Conservation (phyloP, 64 coral and sea anemone genomes). For the Pocillopora verrucosa region DNA sequence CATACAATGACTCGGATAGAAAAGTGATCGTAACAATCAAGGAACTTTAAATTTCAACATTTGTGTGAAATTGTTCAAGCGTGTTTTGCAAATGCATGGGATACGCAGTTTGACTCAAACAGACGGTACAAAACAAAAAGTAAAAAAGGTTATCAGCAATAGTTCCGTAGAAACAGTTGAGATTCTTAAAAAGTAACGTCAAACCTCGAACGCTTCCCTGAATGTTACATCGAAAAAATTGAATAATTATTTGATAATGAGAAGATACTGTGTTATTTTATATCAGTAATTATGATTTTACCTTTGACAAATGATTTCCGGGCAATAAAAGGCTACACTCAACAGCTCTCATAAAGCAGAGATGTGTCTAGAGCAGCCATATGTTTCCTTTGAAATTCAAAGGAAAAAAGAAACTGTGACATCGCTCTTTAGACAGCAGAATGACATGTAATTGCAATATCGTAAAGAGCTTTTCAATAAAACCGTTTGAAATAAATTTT, state of each 20-base stretch:
- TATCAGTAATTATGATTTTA: background rate
- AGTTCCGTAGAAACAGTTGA: no score
- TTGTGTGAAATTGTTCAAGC: background rate
- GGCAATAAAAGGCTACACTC: constrained; percentile 6
- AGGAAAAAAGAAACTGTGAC: background rate
- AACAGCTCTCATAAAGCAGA: background rate
- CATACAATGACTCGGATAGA: background rate
- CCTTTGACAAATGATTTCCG: constrained; percentile 16
- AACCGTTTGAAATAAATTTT: background rate
- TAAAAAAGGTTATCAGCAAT: no score
- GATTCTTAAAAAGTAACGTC: no score
- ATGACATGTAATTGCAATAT: constrained; percentile 26
- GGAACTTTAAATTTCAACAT: background rate
- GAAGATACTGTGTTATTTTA: background rate
- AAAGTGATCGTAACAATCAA: background rate
- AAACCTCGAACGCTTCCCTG: background rate
- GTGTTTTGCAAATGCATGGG: no score
- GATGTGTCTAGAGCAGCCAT: background rate
- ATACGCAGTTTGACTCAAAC: no score
- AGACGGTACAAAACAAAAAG: no score
- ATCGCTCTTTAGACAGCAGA: background rate
- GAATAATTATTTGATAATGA: background rate
- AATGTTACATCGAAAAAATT: background rate
- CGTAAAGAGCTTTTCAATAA: background rate
- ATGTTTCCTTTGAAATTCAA: background rate